Evolutionary conservation across 1,140 invertebrate species (phyloP), one percentile per base, ranked within the genome.

Genomic region (Agraylea sexmaculata): DNA sequence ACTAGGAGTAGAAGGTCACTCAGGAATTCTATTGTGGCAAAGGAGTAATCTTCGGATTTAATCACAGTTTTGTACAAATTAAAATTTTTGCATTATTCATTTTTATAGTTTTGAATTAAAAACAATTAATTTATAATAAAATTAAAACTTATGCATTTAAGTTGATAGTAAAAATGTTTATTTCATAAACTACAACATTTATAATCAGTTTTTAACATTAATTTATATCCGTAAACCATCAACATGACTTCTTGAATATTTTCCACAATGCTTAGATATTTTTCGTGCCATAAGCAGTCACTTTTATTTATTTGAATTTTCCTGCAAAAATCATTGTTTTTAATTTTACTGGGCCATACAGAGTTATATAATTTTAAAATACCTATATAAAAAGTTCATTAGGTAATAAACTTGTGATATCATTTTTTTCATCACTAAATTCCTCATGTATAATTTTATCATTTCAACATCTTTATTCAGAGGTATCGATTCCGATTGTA

Each of bases 391-490:
- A 41, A 49, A 46, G 4, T 40, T 46, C 2, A 49, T 10, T 10
- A 45, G 34, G 17, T 19, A 42, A 36, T 39, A 27, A 8, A 64
- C 35, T 36, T 68, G 59, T 29, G 66, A 59, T 35, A 67, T 59
- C 40, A 66, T 56, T 44, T 55, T 64, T 33, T 52, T 52, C 13
- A 53, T 42, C 10, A 70, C 58, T 56, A 70, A 58, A 47, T 62
- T 55, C 35, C 55, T 40, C 40, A 71, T 51, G 46, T 71, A 70
- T 16, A 46, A 47, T 12, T 53, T 38, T 30, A 72, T 53, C 46
- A 71, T 53, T 22, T 57, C 49, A 20, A 66, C 51, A 55, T 72
- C 70, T 52, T 54, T 67, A n/a, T 45, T 44, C 43, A 68, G 54
- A 25, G 69, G 70, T 21, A 43, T 43, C 29, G 60, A 55, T 3